A percentile compares a stretch with the other conserved stretches of the same genome.
phyloP scores from a whole-genome alignment of 1,140 invertebrate species.

The Phenacoccus solenopsis region DNA sequence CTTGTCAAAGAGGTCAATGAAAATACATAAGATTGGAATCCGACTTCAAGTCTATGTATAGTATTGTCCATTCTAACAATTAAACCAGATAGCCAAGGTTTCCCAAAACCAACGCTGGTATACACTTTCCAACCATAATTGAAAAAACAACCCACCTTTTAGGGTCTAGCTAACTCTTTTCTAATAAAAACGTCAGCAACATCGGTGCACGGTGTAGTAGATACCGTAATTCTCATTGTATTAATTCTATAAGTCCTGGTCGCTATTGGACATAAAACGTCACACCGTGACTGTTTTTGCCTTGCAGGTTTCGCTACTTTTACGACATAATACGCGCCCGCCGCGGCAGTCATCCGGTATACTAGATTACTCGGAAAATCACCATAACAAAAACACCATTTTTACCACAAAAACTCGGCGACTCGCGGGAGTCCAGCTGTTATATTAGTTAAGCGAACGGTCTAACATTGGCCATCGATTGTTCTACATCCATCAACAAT shows the following conservation, averaged over 20 bases:
- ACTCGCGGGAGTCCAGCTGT: not conserved
- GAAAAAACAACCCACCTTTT: not conserved
- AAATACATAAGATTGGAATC: too few relatives aligned
- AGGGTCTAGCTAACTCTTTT: not conserved
- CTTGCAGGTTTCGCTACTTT: not conserved
- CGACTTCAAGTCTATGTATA: too few relatives aligned
- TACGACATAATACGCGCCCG: not conserved
- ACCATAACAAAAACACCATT: constrained; percentile 5
- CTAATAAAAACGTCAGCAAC: not conserved
- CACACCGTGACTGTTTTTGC: not conserved
- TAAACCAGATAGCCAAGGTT: too few relatives aligned
- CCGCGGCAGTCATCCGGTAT: not conserved
- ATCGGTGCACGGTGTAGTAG: too few relatives aligned
- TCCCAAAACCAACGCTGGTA: too few relatives aligned
- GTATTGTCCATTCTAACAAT: too few relatives aligned
- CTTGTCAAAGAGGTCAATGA: too few relatives aligned
- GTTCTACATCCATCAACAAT: not conserved
- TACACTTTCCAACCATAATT: too few relatives aligned
- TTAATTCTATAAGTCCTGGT: too few relatives aligned
- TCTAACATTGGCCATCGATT: not conserved
- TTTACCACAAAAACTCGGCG: constrained; percentile 11
- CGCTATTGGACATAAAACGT: too few relatives aligned
- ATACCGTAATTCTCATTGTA: not conserved
- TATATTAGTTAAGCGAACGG: too few relatives aligned
- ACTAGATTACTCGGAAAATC: not conserved